Conservation (phyloP, 2,797 vertebrate species). For the Cheirogaleus major region DNA sequence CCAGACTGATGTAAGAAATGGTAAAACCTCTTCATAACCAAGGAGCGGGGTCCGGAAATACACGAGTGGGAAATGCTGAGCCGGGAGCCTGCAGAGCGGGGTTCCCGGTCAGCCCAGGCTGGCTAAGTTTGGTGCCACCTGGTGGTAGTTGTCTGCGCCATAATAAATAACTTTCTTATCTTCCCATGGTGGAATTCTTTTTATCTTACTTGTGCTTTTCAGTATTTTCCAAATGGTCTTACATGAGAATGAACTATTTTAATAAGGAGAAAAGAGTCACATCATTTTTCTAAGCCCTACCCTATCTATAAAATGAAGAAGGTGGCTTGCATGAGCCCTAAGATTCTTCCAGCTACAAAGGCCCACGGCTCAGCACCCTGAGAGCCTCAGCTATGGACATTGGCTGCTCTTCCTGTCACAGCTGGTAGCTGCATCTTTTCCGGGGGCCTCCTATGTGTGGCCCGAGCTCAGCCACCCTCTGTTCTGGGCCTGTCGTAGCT, state of each 20-base stretch:
- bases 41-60: background rate
- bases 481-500: background rate
- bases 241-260: background rate
- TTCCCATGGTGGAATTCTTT: background rate
- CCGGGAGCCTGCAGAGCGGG: background rate
- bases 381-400: background rate
- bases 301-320: background rate
- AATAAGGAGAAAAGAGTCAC: background rate
- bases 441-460: background rate
- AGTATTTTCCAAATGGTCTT: background rate
- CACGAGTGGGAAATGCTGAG: fast-evolving
- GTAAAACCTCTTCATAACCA: background rate
- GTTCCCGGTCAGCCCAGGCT: background rate
- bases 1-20: background rate
- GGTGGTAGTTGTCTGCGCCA: background rate
- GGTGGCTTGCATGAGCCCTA: background rate
- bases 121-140: background rate
- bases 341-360: background rate
- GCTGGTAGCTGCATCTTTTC: background rate
- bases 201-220: background rate
- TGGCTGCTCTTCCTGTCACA: background rate
- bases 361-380: background rate
- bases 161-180: background rate
- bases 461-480: background rate
- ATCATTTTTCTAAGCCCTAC: background rate